Conservation (phyloP, 2,113 vertebrate genomes). For the Conger conger region DNA sequence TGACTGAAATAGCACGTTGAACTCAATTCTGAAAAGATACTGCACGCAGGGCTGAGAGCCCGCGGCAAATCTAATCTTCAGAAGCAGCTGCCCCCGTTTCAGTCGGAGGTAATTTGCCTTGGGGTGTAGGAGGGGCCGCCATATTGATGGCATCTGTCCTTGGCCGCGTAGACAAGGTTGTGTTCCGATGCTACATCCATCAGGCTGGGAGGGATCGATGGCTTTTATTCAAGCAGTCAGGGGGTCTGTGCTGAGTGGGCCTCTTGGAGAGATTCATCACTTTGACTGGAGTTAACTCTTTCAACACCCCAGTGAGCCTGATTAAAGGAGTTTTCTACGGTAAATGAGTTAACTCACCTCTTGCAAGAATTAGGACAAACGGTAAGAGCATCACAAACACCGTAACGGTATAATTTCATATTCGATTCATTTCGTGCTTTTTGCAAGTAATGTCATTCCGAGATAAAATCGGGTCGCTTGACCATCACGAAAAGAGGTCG, state of each 20-base stretch:
- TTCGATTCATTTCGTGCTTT: not conserved
- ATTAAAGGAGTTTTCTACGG: not conserved
- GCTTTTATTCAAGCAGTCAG: not conserved
- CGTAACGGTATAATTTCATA: not conserved
- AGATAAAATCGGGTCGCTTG: not conserved
- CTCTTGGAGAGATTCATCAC: not conserved
- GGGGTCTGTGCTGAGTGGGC: not conserved
- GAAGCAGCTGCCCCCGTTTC: constrained; percentile 20
- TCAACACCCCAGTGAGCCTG: not conserved
- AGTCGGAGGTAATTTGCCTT: not conserved
- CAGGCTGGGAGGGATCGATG: constrained; percentile 12
- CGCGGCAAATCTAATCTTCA: not conserved
- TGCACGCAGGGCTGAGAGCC: not conserved
- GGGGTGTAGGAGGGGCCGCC: not conserved
- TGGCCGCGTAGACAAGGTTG: not conserved
- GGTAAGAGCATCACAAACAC: not conserved
- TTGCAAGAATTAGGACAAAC: not conserved
- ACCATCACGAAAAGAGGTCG: not conserved
- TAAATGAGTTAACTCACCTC: not conserved
- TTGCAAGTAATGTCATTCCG: not conserved
- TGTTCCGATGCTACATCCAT: not conserved
- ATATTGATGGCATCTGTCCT: constrained; percentile 8
- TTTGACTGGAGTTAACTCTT: not conserved
- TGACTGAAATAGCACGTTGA: not conserved
- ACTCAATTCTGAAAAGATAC: not conserved